Evolutionary conservation across 2,888 invertebrate species (phyloP).

Genomic region (Drosophila longiperda): DNA sequence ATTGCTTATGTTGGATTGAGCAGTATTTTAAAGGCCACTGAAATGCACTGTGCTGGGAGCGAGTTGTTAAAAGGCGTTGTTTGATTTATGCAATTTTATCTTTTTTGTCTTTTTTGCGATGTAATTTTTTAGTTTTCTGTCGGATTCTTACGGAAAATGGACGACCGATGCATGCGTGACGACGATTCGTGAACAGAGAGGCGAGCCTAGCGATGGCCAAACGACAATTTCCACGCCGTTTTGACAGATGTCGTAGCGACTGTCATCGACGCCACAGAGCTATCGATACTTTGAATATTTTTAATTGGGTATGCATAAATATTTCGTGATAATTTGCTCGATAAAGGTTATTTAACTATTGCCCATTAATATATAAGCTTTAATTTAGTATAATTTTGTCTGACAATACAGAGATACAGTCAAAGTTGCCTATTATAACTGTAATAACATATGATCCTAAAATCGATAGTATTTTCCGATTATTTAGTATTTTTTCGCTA

Average conservation of each 20-base stretch:
- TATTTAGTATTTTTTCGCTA: slow-evolving; percentile 7
- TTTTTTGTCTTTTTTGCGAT: slow-evolving; percentile 46
- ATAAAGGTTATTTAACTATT: neutral
- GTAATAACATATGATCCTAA: neutral
- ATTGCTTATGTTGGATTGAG: slow-evolving; percentile 72
- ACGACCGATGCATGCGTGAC: slow-evolving; percentile 74
- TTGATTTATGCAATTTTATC: slow-evolving; percentile 31
- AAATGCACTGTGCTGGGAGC: slow-evolving; percentile 66
- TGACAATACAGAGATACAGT: neutral
- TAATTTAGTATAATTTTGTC: neutral
- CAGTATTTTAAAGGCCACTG: slow-evolving; percentile 77
- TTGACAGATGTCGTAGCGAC: slow-evolving; percentile 17
- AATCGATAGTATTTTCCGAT: neutral
- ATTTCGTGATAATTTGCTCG: neutral
- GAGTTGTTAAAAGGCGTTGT: slow-evolving; percentile 27
- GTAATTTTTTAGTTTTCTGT: slow-evolving; percentile 68
- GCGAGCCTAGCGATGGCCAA: slow-evolving; percentile 31
- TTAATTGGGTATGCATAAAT: slow-evolving; percentile 6
- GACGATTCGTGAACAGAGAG: slow-evolving; percentile 58
- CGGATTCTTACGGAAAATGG: slow-evolving; percentile 71
- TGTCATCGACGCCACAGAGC: slow-evolving; percentile 17
- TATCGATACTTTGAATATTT: slow-evolving; percentile 19
- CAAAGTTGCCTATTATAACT: neutral
- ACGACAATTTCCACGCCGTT: slow-evolving; percentile 28
- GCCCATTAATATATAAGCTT: neutral